Evolutionary conservation across 2,888 invertebrate species (phyloP), one percentile per base, ranked within the genome.

Genomic region (Eristalis arbustorum): DNA sequence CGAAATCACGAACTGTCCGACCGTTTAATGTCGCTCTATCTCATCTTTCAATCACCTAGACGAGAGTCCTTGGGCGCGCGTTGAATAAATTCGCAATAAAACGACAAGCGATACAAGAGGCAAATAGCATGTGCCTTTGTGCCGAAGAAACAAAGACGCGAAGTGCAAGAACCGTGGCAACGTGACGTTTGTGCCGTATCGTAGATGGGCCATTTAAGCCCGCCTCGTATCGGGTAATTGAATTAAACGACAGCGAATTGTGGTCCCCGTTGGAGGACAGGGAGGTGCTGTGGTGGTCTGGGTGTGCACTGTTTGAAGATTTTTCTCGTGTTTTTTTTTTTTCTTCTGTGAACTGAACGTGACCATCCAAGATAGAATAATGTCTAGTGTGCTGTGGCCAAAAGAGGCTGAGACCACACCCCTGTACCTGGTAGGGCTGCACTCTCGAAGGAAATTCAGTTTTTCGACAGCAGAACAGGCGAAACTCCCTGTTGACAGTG

Each of bases 1-100:
- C 75, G 67, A 87, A 87, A 78, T 87, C 87, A 87, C 87, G 87
- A 87, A 87, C 78, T 77, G 84, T 81, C 81, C 34, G 78, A 68
- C 42, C 78, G 72, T 83, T 83, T 75, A 87, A 75, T 87, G 83
- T 79, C 79, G 69, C n/a, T 72, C 66, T 87, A 87, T 87, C 87
- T 82, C 87, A 87, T 87, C 87, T 87, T 75, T 87, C 67, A 73
- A 83, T 87, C 87, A 83, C 78, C 78, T 78, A 69, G 25, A 42
- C 22, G 28, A 34, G 25, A 67, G 83, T 87, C 87, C 83, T 83
- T 87, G 75, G 87, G 67, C 71, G 73, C 42, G 25, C 42, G 79
- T 66, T 18, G 61, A 67, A 71, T 57, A 81, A 77, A 82, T 82
- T 71, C 63, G 8, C 49, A 72, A 31, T 28, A 28, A 28, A 69